Conservation (phyloP, 2,888 invertebrate species). For the Psylliodes chrysocephalus region DNA sequence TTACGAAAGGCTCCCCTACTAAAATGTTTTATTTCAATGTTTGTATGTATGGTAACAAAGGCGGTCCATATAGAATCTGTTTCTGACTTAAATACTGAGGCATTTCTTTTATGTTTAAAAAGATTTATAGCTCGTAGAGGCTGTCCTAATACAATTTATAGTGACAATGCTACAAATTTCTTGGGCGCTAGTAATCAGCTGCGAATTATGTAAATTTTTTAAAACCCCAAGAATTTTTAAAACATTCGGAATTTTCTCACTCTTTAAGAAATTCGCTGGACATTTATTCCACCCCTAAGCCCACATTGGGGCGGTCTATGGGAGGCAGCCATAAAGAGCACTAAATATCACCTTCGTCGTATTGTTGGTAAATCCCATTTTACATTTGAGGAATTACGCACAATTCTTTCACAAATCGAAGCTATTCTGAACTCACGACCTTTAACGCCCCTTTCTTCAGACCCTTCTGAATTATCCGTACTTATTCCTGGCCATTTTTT, state of each 20-base stretch:
- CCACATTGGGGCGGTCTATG: no score
- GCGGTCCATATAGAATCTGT: slow-evolving; percentile 11
- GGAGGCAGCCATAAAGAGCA: no score
- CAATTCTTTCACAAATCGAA: no score
- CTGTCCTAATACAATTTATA: not conserved
- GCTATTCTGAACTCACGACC: no score
- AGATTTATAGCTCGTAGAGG: slow-evolving; percentile 4
- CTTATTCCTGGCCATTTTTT: no score
- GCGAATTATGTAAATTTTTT: not conserved
- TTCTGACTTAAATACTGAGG: slow-evolving; percentile 12
- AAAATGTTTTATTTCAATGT: slow-evolving; percentile 43
- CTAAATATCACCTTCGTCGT: no score
- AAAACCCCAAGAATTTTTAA: no score
- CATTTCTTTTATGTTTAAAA: not conserved
- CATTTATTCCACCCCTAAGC: no score
- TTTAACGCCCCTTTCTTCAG: no score
- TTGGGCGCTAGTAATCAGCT: not conserved
- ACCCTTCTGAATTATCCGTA: not conserved
- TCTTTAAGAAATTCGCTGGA: not conserved
- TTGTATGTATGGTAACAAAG: slow-evolving; percentile 12
- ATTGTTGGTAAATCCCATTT: no score
- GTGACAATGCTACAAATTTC: no score
- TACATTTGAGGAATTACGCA: no score
- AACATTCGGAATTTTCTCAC: not conserved
- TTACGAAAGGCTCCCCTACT: slow-evolving; percentile 34